These are phyloP conservation scores for Sphyrna mokarran DNA, from an alignment of 2,113 vertebrate genomes.

Conservation along the genomic window DNA sequence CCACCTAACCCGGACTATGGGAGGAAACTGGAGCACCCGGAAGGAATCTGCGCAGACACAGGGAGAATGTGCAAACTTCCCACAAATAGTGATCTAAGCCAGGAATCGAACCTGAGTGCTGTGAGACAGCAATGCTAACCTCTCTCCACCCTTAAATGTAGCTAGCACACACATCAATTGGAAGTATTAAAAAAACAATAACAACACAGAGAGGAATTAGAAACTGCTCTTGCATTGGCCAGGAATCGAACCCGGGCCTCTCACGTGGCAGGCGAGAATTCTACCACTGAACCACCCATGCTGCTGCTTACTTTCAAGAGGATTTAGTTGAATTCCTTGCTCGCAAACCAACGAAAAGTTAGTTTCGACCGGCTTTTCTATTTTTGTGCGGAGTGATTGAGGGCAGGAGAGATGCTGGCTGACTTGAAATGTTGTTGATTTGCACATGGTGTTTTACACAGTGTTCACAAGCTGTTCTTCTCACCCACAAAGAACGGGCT, in stretches of 20 bases:
- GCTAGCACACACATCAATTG: too few relatives aligned
- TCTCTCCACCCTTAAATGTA: too few relatives aligned
- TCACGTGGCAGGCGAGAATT: background rate
- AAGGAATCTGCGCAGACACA: too few relatives aligned
- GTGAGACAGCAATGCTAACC: too few relatives aligned
- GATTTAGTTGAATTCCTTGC: background rate
- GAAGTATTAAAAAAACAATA: too few relatives aligned
- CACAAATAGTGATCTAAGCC: too few relatives aligned
- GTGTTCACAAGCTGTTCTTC: background rate
- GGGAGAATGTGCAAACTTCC: too few relatives aligned
- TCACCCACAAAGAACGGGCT: background rate
- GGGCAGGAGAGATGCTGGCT: background rate
- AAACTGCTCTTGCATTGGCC: background rate
- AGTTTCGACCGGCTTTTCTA: background rate
- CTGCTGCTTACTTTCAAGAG: background rate
- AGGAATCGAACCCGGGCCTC: conserved; percentile 2
- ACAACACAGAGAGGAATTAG: too few relatives aligned
- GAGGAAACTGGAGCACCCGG: too few relatives aligned
- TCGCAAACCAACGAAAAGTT: background rate
- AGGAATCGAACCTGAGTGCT: too few relatives aligned
- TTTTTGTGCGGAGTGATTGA: background rate
- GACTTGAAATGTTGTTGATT: background rate
- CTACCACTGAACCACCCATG: conserved; percentile 24
- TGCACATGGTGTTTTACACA: background rate
- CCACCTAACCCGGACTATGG: too few relatives aligned